Percentiles rank a stretch among this genome's conserved stretches.
phyloP scores from a whole-genome alignment of 2,797 vertebrate genomes.

The Brachyrhaphis roseni region DNA sequence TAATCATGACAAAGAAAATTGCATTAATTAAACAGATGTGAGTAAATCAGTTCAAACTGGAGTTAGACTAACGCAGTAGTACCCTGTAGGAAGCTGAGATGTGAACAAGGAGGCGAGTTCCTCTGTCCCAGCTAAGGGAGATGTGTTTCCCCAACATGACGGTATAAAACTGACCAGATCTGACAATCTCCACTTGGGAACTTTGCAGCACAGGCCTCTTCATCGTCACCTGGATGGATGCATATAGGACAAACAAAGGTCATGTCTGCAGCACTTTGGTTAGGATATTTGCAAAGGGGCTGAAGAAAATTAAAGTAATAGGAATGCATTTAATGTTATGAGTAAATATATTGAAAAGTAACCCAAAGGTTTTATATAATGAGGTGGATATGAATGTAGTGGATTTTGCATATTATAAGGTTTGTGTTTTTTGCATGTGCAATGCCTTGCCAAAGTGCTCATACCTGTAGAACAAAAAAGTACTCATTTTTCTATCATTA shows the following conservation, averaged over 20 bases:
- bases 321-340: neutral
- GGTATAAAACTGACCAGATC: conserved; percentile 88
- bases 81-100: conserved; percentile 86
- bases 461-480: neutral
- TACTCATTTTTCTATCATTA: neutral
- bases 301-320: neutral
- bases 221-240: conserved; percentile 84
- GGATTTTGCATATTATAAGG: neutral
- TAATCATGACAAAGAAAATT: neutral
- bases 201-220: conserved; percentile 82
- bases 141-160: conserved; percentile 87
- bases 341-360: neutral
- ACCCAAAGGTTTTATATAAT: neutral
- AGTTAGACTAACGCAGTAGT: conserved; percentile 28
- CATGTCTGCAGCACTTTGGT: neutral
- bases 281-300: neutral
- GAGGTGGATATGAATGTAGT: neutral
- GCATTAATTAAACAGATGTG: neutral
- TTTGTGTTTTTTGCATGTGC: neutral
- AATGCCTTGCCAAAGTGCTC: neutral
- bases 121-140: conserved; percentile 90
- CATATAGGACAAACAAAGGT: neutral
- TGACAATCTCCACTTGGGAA: conserved; percentile 87
- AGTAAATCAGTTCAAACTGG: neutral
- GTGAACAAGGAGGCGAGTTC: conserved; percentile 85